phyloP scores from a whole-genome alignment of 2,797 vertebrate species.

The Botia kubotai region DNA sequence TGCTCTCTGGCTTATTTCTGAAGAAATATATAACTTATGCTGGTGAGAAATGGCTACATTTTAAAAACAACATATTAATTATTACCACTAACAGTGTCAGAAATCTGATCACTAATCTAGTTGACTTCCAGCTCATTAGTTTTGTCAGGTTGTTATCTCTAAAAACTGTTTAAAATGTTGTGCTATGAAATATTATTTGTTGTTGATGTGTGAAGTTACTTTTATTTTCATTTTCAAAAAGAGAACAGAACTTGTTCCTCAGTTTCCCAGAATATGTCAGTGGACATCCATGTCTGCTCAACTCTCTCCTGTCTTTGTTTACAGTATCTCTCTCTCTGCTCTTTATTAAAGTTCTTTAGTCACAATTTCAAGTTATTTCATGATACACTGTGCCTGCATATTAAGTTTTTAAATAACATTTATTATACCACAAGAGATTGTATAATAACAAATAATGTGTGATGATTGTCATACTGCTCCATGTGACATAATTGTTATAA shows the following conservation, averaged over 20 bases:
- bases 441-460: neutral
- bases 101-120: neutral
- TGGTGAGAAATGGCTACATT: slow-evolving; percentile 4
- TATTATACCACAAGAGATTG: too few relatives aligned
- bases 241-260: neutral
- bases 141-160: neutral
- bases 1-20: neutral
- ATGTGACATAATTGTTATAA: too few relatives aligned
- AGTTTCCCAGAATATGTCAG: neutral
- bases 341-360: neutral
- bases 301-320: neutral
- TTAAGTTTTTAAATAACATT: neutral
- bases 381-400: neutral
- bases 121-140: neutral
- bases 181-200: neutral
- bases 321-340: neutral
- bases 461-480: neutral
- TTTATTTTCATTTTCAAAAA: neutral
- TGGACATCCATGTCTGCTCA: neutral
- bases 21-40: neutral
- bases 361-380: neutral
- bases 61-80: neutral
- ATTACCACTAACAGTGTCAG: neutral
- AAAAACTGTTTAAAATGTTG: neutral
- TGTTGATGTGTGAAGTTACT: neutral